phyloP scores from a whole-genome alignment of 2,113 vertebrate species.

The Myotis yumanensis region DNA sequence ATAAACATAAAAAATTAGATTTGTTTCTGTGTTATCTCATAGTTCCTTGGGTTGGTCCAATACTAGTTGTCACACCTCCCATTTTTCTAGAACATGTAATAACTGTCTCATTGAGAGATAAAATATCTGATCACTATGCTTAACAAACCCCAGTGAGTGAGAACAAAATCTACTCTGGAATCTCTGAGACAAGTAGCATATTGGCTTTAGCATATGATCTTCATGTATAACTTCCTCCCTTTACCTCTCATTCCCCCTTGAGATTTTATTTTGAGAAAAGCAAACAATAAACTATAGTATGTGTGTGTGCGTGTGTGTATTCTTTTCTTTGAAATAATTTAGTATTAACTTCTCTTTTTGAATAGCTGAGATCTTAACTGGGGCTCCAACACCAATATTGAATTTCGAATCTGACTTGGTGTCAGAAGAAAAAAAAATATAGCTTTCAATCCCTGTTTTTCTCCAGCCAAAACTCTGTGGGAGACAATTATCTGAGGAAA shows the following conservation, averaged over 20 bases:
- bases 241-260: constrained; percentile 50
- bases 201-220: constrained; percentile 36
- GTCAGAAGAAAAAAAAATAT: neutral
- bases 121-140: neutral
- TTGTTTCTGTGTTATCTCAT: neutral
- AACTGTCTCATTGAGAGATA: neutral
- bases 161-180: constrained; percentile 60
- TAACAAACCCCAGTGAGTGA: neutral
- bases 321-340: constrained; percentile 39
- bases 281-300: constrained; percentile 1
- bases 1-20: neutral
- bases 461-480: neutral
- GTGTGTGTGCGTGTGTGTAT: fast-evolving
- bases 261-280: constrained; percentile 61
- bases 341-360: constrained; percentile 52
- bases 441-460: neutral
- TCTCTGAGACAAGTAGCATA: neutral
- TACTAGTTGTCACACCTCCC: neutral
- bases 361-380: constrained; percentile 52
- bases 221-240: constrained; percentile 57
- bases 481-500: neutral
- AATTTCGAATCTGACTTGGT: constrained; percentile 38
- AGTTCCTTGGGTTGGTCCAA: constrained; percentile 37
- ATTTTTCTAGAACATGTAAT: neutral
- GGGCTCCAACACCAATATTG: neutral